Base-by-base conservation (phyloP, 2,888 invertebrate genomes). In the Oligia strigilis region DNA sequence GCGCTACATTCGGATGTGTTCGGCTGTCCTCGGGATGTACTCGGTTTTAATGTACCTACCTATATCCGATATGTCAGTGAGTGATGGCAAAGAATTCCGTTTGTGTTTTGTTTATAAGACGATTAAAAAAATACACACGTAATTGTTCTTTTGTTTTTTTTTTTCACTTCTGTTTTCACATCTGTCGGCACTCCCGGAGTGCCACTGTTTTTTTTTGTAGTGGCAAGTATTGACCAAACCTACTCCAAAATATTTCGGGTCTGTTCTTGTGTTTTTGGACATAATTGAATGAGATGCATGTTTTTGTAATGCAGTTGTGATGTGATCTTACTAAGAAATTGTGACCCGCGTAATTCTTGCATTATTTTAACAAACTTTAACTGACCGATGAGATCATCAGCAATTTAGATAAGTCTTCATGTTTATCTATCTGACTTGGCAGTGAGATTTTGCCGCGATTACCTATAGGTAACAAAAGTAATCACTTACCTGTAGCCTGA, bases 281-380 rank as follows among this genome's bases (percentile, higher is more conserved):
- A 55, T 49, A 13, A 2, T 36, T 36, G 8, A 17, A 2, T 36
- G 4, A 65, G 19, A 6, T 58, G 23, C 58, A 66, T 29, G 23
- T 52, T 65, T 64, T 58, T 29, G 23, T n/a, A 69, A 60, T n/a
- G 62, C 36, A 13, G 60, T 60, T 17, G 19, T 14, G 69, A 70
- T 77, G 46, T 36, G n/a, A 76, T 69, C 52, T 62, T 69, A 29
- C 76, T 69, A 23, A 69, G 82, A 82, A 82, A 2, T 58, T 43
- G 65, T 82, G 82, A 58, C 19, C 70, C 62, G 76, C 62, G 29
- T 52, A 36, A 46, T 55, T 58, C n/a, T 58, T 67, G 55, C 77
- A 64, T 69, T 76, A 49, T 69, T 75, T 69, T 82, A 82, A 81
- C 67, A 23, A 82, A 75, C 23, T 76, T 64, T 49, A 60, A 69